These are phyloP conservation scores for Platalea minor DNA, from an alignment of 2,797 vertebrate genomes.

Conservation along the genomic window DNA sequence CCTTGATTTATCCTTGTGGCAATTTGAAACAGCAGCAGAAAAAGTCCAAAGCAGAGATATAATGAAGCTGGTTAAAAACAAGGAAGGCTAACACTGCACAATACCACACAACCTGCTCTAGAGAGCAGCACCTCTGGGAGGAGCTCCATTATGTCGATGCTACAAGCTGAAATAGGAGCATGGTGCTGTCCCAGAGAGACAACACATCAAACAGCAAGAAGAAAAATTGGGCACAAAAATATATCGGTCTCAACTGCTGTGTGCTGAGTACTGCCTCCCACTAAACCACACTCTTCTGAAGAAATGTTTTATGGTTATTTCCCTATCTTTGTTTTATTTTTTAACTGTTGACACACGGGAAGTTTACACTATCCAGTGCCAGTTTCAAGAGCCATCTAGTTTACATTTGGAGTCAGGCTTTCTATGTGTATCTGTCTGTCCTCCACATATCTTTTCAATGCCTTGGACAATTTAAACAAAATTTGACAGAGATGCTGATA, in stretches of 20 bases:
- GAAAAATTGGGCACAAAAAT: background rate
- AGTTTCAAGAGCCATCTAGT: background rate
- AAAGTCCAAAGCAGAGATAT: background rate
- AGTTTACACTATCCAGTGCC: background rate
- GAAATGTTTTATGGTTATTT: background rate
- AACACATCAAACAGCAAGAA: background rate
- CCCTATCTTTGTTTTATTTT: background rate
- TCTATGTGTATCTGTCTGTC: background rate
- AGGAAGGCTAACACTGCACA: background rate
- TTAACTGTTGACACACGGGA: background rate
- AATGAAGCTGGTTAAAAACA: background rate
- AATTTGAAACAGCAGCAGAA: background rate
- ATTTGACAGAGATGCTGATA: background rate
- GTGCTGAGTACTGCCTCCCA: background rate
- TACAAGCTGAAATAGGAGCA: background rate
- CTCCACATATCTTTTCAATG: background rate
- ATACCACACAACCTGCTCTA: background rate
- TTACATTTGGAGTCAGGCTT: background rate
- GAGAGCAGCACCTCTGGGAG: background rate
- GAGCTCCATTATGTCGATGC: background rate
- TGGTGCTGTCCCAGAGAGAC: background rate
- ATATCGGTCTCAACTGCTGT: background rate
- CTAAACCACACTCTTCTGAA: background rate
- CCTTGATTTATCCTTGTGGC: background rate
- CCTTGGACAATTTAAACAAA: background rate